These are phyloP conservation scores for Ischnus inquisitorius DNA, from an alignment of 2,888 invertebrate genomes.

Conservation along the genomic window DNA sequence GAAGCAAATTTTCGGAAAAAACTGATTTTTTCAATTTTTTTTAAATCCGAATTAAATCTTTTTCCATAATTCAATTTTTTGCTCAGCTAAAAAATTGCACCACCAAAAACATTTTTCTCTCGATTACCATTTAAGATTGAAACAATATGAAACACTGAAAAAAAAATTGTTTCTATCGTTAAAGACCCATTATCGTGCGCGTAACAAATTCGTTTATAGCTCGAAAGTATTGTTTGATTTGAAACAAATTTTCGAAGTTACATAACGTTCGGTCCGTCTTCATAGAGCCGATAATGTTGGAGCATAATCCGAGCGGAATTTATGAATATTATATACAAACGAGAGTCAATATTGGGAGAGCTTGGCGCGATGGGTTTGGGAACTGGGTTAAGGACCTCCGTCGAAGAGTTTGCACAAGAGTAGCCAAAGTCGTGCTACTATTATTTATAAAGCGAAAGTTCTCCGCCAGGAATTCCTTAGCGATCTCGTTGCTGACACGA, in stretches of 20 bases:
- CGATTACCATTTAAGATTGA: too few species aligned
- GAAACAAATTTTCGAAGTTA: background rate
- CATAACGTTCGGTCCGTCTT: background rate
- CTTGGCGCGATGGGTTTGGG: slow-evolving; percentile 5
- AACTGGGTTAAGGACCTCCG: slow-evolving; percentile 58
- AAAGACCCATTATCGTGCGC: background rate
- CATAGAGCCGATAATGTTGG: background rate
- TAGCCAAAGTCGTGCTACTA: slow-evolving; percentile 11
- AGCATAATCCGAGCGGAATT: slow-evolving; percentile 3
- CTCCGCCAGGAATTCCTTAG: slow-evolving; percentile 35
- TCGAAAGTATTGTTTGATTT: background rate
- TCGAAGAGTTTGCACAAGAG: slow-evolving; percentile 6
- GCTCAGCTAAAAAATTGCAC: too few species aligned
- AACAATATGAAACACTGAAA: background rate
- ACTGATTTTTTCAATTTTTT: too few species aligned
- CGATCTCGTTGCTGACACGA: slow-evolving; percentile 47
- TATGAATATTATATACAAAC: slow-evolving; percentile 28
- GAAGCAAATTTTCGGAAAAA: too few species aligned
- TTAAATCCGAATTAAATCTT: too few species aligned
- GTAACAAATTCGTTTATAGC: background rate
- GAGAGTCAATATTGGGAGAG: slow-evolving; percentile 34
- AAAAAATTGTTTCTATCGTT: background rate
- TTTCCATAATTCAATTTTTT: too few species aligned
- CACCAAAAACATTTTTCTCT: too few species aligned
- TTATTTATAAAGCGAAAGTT: slow-evolving; percentile 48